Base-by-base conservation (phyloP, 2,797 vertebrate genomes). In the Gymnocypris eckloni region DNA sequence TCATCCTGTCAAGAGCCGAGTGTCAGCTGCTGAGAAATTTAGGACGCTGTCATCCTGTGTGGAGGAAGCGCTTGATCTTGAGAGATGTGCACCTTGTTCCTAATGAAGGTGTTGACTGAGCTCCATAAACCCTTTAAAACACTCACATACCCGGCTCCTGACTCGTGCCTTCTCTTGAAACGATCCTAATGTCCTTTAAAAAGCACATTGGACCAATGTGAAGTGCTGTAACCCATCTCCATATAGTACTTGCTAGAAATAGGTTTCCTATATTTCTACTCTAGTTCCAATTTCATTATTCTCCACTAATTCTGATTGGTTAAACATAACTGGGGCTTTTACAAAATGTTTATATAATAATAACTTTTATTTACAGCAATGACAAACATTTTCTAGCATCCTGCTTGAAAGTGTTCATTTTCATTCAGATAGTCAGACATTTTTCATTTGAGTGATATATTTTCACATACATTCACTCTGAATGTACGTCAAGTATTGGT, bases 91-190 rank as follows among this genome's bases (percentile, higher is more conserved):
- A 48, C 39, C 41, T 48, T 64, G 25, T 66, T 45, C 39, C 41
- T 79, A 64, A 66, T 64, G 28, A 22, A 39, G 56, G 9, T 79
- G 39, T 64, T 79, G 77, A 79, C 77, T 66, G 78, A 48, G 59
- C 33, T 72, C 39, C 69, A 59, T 43, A 28, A 83, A 50, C 41
- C 71, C 28, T 39, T 83, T 83, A 50, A 72, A 75, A 83, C 22
- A 0, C 50, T 76, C 33, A 10, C 43, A 83, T 33, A 39, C 4
- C 13, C 7, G 20, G 11, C 16, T 61, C 56, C 72, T 64, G 25
- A 50, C 56, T 45, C 22, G 41, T 48, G 41, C 54, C 81, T 73
- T 61, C 39, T n/a, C 18, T 61, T 25, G 33, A 82, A 41, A 28
- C 12, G 2, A 48, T 6, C 18, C 20, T 25, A 45, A 72, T 22